Percentiles rank a stretch among this genome's conserved stretches.
Conservation (phyloP, 2,797 vertebrate species). For the Hirundo rustica region DNA sequence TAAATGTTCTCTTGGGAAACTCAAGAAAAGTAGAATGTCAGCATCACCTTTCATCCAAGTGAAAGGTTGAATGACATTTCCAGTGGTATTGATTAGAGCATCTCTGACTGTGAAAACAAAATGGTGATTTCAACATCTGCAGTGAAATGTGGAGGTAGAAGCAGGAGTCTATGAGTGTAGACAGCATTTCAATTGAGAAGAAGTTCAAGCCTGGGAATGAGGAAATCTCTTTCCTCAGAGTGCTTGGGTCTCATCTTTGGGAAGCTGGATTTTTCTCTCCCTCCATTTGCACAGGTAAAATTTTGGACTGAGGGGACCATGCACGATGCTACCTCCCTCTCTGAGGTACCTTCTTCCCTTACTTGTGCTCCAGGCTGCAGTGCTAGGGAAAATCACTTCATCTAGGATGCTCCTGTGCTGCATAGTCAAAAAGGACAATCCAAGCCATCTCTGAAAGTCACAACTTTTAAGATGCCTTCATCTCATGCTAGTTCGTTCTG, state of each 20-base stretch:
- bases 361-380: not conserved
- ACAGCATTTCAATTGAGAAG: not conserved
- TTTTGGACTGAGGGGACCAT: not conserved
- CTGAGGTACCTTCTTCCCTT: not conserved
- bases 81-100: constrained; percentile 68
- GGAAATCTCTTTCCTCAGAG: not conserved
- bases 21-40: constrained; percentile 72
- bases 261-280: not conserved
- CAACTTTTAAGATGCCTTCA: not conserved
- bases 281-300: not conserved
- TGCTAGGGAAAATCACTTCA: not conserved
- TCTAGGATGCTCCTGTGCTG: not conserved
- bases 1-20: constrained; percentile 70
- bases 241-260: not conserved
- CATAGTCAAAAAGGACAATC: not conserved
- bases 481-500: not conserved
- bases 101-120: constrained; percentile 49
- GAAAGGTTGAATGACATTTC: constrained; percentile 74
- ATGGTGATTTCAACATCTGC: constrained; percentile 45
- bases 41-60: constrained; percentile 63
- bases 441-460: not conserved
- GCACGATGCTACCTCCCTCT: not conserved
- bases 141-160: constrained; percentile 23
- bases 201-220: not conserved
- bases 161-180: not conserved